Evolutionary conservation across 2,888 invertebrate species (phyloP).

Genomic region (Tanytarsus gracilentus): DNA sequence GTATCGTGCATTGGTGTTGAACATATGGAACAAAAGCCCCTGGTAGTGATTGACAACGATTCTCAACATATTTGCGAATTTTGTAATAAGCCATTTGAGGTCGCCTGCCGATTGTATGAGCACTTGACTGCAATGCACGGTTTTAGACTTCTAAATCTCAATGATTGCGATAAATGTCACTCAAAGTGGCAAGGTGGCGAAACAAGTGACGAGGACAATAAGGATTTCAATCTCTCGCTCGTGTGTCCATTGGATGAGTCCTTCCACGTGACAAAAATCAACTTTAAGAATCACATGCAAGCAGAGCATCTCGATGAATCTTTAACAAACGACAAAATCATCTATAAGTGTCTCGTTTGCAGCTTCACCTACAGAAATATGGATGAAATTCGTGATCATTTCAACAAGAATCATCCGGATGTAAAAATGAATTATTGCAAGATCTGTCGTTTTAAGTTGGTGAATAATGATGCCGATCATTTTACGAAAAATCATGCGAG

Average conservation of each 20-base stretch:
- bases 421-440: slow-evolving; percentile 7
- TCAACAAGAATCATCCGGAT: not conserved
- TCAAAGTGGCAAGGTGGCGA: not conserved
- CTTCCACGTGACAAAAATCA: slow-evolving; percentile 8
- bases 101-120: slow-evolving; percentile 9
- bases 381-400: slow-evolving; percentile 8
- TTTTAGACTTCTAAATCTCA: slow-evolving; percentile 2
- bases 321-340: not conserved
- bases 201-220: not conserved
- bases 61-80: slow-evolving; percentile 12
- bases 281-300: slow-evolving; percentile 4
- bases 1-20: slow-evolving; percentile 20
- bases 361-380: slow-evolving; percentile 9
- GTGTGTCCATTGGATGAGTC: slow-evolving; percentile 14
- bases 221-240: slow-evolving; percentile 13
- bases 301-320: not conserved
- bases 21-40: slow-evolving; percentile 9
- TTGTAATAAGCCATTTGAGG: slow-evolving; percentile 6
- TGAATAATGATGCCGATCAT: not conserved
- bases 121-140: slow-evolving; percentile 17
- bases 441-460: not conserved
- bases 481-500: slow-evolving; percentile 7
- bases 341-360: slow-evolving; percentile 19
- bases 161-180: slow-evolving; percentile 8
- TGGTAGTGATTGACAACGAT: not conserved